Conservation (phyloP, 2,888 invertebrate species). For the Digitonthophagus gazella region DNA sequence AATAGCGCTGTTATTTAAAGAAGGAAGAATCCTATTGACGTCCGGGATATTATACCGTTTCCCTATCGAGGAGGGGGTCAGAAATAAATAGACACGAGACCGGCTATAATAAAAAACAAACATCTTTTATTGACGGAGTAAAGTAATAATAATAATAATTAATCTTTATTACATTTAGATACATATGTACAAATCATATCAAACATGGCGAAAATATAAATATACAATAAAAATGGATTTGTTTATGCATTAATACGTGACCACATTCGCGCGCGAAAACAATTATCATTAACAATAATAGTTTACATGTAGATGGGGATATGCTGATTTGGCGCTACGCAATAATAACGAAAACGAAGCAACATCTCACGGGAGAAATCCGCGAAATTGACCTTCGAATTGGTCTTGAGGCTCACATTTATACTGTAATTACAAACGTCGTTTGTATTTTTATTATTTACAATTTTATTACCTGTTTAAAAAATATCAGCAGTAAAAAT, state of each 20-base stretch:
- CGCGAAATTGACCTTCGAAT: constrained; percentile 11
- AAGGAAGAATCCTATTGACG: background rate
- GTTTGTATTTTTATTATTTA: constrained; percentile 1
- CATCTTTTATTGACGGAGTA: constrained; percentile 40
- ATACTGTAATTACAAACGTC: constrained; percentile 20
- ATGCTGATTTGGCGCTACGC: constrained; percentile 19
- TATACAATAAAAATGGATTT: constrained; percentile 27
- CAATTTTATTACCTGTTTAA: background rate
- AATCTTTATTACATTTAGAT: constrained; percentile 46
- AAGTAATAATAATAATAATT: constrained; percentile 45
- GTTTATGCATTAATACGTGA: constrained; percentile 24
- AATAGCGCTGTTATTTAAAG: background rate
- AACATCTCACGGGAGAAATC: constrained; percentile 25
- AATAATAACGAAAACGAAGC: constrained; percentile 31
- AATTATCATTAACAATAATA: constrained; percentile 28
- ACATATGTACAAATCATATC: constrained; percentile 48
- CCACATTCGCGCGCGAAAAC: constrained; percentile 31
- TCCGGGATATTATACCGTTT: background rate
- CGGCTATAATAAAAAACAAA: constrained; percentile 47
- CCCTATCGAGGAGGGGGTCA: background rate
- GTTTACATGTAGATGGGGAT: constrained; percentile 13
- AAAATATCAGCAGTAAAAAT: background rate
- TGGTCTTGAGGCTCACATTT: constrained; percentile 22
- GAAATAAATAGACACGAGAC: background rate
- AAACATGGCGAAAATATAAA: constrained; percentile 44